These are phyloP conservation scores for Argentina silus DNA, from an alignment of 2,797 vertebrate species.

Conservation along the genomic window DNA sequence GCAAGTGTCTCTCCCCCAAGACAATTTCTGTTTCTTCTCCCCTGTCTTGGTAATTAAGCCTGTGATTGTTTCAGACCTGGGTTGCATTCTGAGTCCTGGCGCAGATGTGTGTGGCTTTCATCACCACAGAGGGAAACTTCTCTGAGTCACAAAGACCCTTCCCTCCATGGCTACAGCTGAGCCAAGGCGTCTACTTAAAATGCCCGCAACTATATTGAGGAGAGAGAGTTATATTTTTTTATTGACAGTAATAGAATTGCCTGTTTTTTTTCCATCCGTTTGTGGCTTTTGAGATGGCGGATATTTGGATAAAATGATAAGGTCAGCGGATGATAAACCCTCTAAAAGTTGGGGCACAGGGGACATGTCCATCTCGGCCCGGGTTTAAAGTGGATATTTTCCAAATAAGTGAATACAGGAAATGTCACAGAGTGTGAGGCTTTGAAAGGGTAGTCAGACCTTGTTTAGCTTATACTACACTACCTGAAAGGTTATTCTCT, in stretches of 20 bases:
- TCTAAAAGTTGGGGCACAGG: not conserved
- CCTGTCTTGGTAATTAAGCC: conserved; percentile 49
- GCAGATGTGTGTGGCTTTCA: conserved; percentile 10
- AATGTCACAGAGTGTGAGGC: conserved; percentile 16
- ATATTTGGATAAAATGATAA: not conserved
- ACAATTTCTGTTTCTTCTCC: conserved; percentile 37
- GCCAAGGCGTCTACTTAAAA: conserved; percentile 1
- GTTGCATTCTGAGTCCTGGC: conserved; percentile 11
- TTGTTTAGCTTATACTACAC: not conserved
- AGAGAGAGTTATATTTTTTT: conserved; percentile 2
- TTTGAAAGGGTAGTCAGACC: not conserved
- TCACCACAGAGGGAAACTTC: not conserved
- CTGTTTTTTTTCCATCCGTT: conserved; percentile 3
- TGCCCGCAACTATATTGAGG: not conserved
- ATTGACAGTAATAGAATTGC: not conserved
- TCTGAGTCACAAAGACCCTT: not conserved
- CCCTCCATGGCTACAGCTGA: too few relatives aligned
- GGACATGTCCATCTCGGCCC: not conserved
- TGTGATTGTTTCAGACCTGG: conserved; percentile 39
- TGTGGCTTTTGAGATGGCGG: not conserved
- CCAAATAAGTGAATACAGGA: conserved; percentile 20
- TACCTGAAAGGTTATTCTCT: not conserved
- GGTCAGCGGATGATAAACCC: conserved; percentile 1
- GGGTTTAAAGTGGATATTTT: conserved; percentile 8
- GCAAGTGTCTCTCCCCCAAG: conserved; percentile 42